phyloP scores from a whole-genome alignment of 1,140 invertebrate genomes.

The Lanistes nyassanus region DNA sequence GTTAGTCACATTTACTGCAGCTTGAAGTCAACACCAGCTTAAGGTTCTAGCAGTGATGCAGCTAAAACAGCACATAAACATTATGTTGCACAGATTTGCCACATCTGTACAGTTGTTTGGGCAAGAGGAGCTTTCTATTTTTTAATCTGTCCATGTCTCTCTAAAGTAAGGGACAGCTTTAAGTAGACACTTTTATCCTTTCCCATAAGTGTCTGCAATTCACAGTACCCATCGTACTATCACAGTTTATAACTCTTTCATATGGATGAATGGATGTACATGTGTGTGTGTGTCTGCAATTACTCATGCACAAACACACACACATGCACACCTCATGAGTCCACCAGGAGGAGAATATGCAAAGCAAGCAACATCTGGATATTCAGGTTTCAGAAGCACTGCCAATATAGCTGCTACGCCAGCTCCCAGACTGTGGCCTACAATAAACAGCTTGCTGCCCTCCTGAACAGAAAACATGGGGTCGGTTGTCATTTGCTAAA shows the following conservation, averaged over 20 bases:
- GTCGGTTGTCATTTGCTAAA: neutral
- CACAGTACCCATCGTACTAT: too few species aligned
- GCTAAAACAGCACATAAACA: constrained; percentile 4
- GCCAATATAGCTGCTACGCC: constrained; percentile 90
- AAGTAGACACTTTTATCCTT: too few species aligned
- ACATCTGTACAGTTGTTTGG: too few species aligned
- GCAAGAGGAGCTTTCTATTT: too few species aligned
- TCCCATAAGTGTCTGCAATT: too few species aligned
- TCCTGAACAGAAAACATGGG: constrained; percentile 46
- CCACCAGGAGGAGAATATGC: constrained; percentile 90
- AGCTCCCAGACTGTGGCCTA: constrained; percentile 91
- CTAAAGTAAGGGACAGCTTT: too few species aligned
- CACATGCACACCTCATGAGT: constrained; percentile 72
- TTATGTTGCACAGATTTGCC: neutral
- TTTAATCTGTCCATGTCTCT: too few species aligned
- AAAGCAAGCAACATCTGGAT: constrained; percentile 83
- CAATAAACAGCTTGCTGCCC: constrained; percentile 82
- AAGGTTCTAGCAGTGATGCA: too few species aligned
- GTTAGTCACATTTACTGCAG: too few species aligned
- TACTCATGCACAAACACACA: neutral
- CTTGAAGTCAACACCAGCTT: too few species aligned
- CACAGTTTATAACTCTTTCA: too few species aligned
- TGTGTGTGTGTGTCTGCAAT: too few species aligned
- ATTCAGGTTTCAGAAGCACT: constrained; percentile 80
- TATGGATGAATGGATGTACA: neutral